These are phyloP conservation scores for Caenorhabditis sp. DNA, from an alignment of 2,888 invertebrate species.

Conservation along the genomic window DNA sequence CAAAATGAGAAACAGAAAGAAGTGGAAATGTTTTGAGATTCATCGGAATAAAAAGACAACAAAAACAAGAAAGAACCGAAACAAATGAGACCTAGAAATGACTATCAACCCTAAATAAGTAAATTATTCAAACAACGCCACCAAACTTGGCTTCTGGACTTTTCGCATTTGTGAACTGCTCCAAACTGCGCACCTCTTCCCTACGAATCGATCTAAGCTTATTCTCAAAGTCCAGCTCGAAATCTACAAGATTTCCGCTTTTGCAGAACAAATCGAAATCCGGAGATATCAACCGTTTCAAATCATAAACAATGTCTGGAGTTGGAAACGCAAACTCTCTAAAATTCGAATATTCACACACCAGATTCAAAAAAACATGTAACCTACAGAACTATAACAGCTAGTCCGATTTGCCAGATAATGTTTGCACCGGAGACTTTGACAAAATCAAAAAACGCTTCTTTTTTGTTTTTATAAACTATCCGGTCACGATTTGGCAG, in stretches of 20 bases:
- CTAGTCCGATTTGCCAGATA: slow-evolving; percentile 68
- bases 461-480: slow-evolving; percentile 65
- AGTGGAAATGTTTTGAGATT: not conserved
- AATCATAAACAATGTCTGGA: slow-evolving; percentile 75
- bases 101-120: slow-evolving; percentile 16
- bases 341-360: slow-evolving; percentile 40
- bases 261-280: slow-evolving; percentile 73
- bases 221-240: slow-evolving; percentile 70
- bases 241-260: slow-evolving; percentile 70
- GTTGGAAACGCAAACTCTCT: slow-evolving; percentile 77
- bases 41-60: slow-evolving; percentile 1
- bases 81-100: slow-evolving; percentile 13
- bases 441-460: slow-evolving; percentile 71
- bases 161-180: slow-evolving; percentile 64
- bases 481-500: slow-evolving; percentile 64
- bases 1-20: not conserved
- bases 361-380: not conserved
- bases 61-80: slow-evolving; percentile 5
- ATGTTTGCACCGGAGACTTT: slow-evolving; percentile 72
- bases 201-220: slow-evolving; percentile 64
- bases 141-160: slow-evolving; percentile 72
- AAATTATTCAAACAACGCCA: slow-evolving; percentile 57
- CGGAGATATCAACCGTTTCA: slow-evolving; percentile 72
- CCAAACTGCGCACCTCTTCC: slow-evolving; percentile 62
- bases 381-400: slow-evolving; percentile 67